Evolutionary conservation across 2,888 invertebrate genomes (phyloP), one percentile per base, ranked within the genome.

Genomic region (Plagiodera versicolora): DNA sequence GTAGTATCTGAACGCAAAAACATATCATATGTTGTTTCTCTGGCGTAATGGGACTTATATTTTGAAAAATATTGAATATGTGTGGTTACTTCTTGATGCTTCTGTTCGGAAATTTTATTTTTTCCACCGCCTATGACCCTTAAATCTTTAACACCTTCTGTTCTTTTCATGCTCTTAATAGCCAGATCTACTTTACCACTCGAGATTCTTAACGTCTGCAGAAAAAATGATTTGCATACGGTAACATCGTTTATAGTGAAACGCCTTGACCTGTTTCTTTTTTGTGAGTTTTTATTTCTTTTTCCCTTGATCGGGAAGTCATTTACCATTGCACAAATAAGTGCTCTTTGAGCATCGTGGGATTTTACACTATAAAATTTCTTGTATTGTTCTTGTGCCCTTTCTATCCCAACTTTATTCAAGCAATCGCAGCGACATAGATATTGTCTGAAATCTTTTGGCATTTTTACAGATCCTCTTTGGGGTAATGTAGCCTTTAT

Each of bases 151-250:
- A n/a, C n/a, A n/a, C n/a, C n/a, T n/a, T n/a, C n/a, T n/a, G n/a
- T n/a, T n/a, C n/a, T n/a, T n/a, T n/a, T n/a, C n/a, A n/a, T n/a
- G n/a, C n/a, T n/a, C n/a, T n/a, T n/a, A n/a, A n/a, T n/a, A n/a
- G n/a, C n/a, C n/a, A n/a, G n/a, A n/a, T n/a, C n/a, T n/a, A n/a
- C n/a, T n/a, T n/a, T n/a, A n/a, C n/a, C n/a, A n/a, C n/a, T n/a
- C n/a, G n/a, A n/a, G 28, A 14, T 44, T 44, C 30, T 54, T 54
- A 14, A 54, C 14, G 44, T 54, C 24, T 54, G 54, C 19, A 54
- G 18, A 45, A 54, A 39, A 54, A 54, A 54, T 54, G 35, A 45
- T 45, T 54, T 54, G 45, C 54, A 54, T 45, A 54, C 54, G 24
- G 45, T 24, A 44, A 28, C 45, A 45, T 44, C 45, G 45, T 54